Evolutionary conservation across 2,888 invertebrate genomes (phyloP), one percentile per base, ranked within the genome.

Genomic region (Cephalotes varians): DNA sequence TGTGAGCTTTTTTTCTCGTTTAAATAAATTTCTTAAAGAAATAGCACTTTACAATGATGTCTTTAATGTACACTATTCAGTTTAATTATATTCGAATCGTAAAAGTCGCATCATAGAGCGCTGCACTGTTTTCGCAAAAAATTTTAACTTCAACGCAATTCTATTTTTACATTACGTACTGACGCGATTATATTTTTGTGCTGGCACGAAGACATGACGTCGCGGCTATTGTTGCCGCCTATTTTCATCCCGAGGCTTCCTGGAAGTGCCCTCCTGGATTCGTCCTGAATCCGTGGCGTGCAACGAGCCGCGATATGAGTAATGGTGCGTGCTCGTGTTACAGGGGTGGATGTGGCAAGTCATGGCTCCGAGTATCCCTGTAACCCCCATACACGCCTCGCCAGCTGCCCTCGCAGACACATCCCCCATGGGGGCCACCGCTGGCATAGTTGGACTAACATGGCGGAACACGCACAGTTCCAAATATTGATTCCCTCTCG

Each of bases 231-330:
- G 88, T 88, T 84, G 69, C 67, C 81, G 69, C 69, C 62, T 83
- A 87, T 86, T 88, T 85, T 86, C 84, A 89, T 88, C 86, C 88
- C 69, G 80, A 80, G 62, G 85, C 86, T 87, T 87, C 87, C 85
- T 85, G 83, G 85, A 88, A 90, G 90, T 84, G 85, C 86, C 88
- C 89, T 88, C 79, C 86, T 84, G 86, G 85, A 86, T 87, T 86
- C 89, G 82, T 87, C 80, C 85, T 69, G 90, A 90, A 90, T 90
- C 91, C 90, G 88, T 91, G 91, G 92, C 92, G 93, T 91, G 92
- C 93, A 93, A 92, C 92, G 91, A 93, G 93, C 92, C 92, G 91
- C 92, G 93, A 93, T 94, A 94, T 94, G 94, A 94, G 94, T 94
- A 94, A 94, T 94, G 94, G 94, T 94, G 94, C 93, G 94, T 94